Evolutionary conservation across 2,113 vertebrate species (phyloP), one percentile per base, ranked within the genome.

Genomic region (Gavia stellata): DNA sequence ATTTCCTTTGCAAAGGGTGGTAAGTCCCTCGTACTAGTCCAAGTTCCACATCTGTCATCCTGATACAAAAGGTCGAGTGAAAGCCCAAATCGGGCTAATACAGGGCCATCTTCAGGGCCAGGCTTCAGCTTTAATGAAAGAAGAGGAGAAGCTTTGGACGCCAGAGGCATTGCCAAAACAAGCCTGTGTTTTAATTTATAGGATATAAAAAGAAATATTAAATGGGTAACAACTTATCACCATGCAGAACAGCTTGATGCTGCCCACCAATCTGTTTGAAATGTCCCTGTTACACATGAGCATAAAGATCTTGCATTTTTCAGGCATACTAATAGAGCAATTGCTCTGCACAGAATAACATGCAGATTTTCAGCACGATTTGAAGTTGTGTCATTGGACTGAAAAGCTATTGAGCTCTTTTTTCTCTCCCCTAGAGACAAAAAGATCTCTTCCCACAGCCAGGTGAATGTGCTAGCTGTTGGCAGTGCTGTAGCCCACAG

Each of bases 351-450:
- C 33, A 45, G 25, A 58, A 9, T n/a, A 52, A 74, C 67, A 7
- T 40, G 58, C 45, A 40, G 38, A 47, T 82, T 74, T 74, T 53
- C 66, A 70, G 50, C 50, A 53, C n/a, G 29, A 38, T 50, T 74
- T 70, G 56, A 34, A 77, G 40, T 23, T 36, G 7, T 65, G 10
- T 44, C 40, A n/a, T 62, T 52, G 58, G 28, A 45, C 58, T 88
- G 31, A 73, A 78, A 94, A 94, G 42, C 45, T 62, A 19, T 17
- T 24, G 24, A 65, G 44, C 19, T 17, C 4, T 68, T 88, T 36
- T 14, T 9, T 2, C 9, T 14, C 18, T 12, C 20, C 5, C 4
- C 3, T 0, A 4, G n/a, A 70, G 34, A 31, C 16, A 31, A 71
- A 73, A 61, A 66, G 10, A 29, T 59, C 38, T 21, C 6, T 82